Evolutionary conservation across 1,140 invertebrate species (phyloP), one percentile per base, ranked within the genome.

Genomic region (Sipha flava): DNA sequence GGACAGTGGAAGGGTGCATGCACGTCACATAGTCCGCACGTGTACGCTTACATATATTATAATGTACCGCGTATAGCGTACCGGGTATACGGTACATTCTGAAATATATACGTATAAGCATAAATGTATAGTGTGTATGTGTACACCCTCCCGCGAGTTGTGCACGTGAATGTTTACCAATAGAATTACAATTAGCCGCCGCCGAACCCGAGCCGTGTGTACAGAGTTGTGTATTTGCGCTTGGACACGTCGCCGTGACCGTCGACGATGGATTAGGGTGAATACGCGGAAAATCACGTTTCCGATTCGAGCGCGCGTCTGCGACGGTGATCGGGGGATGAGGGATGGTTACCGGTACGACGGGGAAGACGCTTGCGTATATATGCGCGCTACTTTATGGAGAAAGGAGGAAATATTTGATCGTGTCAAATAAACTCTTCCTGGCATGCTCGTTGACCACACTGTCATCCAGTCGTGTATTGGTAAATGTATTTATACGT

Each of bases 231-330:
- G 34, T 54, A 57, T 75, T 57, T 40, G 21, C 72, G 31, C 49
- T 75, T 34, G 72, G 72, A 75, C 72, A 75, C 72, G 72, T 75
- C 49, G 59, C 59, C 29, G 31, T n/a, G n/a, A n/a, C 57, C 57
- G 70, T n/a, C 29, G 47, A 43, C 31, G 21, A 54, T n/a, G 49
- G 72, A 75, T 75, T 75, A 75, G 34, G 6, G 72, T 16, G 70
- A n/a, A 73, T 57, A 26, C 21, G 49, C 52, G 52, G 72, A 23
- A 75, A 75, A 75, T 75, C 72, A 75, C 72, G 72, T 75, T 75
- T 26, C 52, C 34, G 9, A 54, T 37, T 40, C 34, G n/a, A n/a
- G 14, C 34, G 31, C 21, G 10, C 18, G 14, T 31, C 3, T 16
- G 6, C 31, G 1, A 29, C 0, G 2, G 21, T 6, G 14, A 14